These are phyloP conservation scores for Pimpla rufipes DNA, from an alignment of 2,888 invertebrate genomes.

Conservation along the genomic window DNA sequence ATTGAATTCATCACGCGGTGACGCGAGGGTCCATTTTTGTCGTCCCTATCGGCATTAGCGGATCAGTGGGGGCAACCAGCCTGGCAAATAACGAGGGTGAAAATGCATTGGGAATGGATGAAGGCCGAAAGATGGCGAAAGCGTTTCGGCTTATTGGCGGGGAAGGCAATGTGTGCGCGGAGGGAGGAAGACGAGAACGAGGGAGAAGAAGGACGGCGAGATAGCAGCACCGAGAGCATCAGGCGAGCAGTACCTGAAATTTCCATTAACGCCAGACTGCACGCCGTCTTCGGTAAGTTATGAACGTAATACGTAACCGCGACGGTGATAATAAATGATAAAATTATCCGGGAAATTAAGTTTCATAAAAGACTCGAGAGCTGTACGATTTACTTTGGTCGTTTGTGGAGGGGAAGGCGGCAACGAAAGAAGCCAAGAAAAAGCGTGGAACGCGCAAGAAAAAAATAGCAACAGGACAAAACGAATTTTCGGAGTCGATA, in stretches of 20 bases:
- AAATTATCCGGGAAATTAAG: constrained; percentile 75
- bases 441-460: neutral
- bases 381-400: constrained; percentile 8
- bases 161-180: constrained; percentile 1
- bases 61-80: neutral
- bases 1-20: neutral
- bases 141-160: constrained; percentile 1
- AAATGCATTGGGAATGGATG: constrained; percentile 24
- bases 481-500: neutral
- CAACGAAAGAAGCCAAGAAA: neutral
- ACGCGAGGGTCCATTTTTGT: neutral
- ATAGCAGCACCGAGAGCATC: constrained; percentile 45
- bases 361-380: constrained; percentile 70
- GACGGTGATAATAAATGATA: constrained; percentile 72
- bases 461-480: neutral
- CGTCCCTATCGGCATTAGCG: neutral
- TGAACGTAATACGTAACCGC: constrained; percentile 70
- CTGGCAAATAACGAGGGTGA: neutral
- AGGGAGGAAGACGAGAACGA: neutral
- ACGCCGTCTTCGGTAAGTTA: constrained; percentile 70
- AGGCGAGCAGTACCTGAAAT: constrained; percentile 70
- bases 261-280: constrained; percentile 73
- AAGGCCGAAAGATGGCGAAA: neutral
- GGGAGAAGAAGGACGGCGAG: constrained; percentile 47
- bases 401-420: neutral